Evolutionary conservation across 2,797 vertebrate species (phyloP), one percentile per base, ranked within the genome.

Genomic region (Pipistrellus kuhlii): DNA sequence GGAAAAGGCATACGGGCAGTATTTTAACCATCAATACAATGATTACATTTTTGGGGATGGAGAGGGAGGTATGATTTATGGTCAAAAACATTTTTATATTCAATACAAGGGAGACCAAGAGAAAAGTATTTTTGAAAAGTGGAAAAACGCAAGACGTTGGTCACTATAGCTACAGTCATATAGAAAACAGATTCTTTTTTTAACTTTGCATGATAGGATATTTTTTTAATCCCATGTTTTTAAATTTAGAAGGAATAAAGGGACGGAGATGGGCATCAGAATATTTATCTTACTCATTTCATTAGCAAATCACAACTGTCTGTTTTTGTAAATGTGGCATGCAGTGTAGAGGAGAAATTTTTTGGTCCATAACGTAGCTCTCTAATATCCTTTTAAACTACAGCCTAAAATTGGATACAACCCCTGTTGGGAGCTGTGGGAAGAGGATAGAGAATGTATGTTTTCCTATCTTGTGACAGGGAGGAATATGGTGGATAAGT

Each of bases 51-150:
- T 59, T 27, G 81, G 32, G 32, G 12, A 20, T 62, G 27, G 13
- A 62, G 59, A 62, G 44, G 51, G 6, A 1, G 55, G 25, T 25
- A 2, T 73, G 13, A 81, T 76, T 62, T 80, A 17, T 85, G 27
- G 6, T 71, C 85, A 78, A 90, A 85, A 25, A 11, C 3, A 76
- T 20, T 69, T 84, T 84, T 85, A 27, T 71, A 85, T 25, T 82
- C 62, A 93, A 86, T 46, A 53, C 38, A 72, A n/a, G 35, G 41
- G 25, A 82, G 23, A 44, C n/a, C 35, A 66, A 55, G 17, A 83
- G 62, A 90, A 85, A 96, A 84, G 5, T 23, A 32, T n/a, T 59
- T 83, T 95, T 94, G 78, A 93, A 88, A 55, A 73, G 35, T 13
- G 23, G 71, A 83, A 91, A 84, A 78, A 77, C 12, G 21, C 6